phyloP scores from a whole-genome alignment of 2,888 invertebrate species.

The Acanthococcus lagerstroemiae region DNA sequence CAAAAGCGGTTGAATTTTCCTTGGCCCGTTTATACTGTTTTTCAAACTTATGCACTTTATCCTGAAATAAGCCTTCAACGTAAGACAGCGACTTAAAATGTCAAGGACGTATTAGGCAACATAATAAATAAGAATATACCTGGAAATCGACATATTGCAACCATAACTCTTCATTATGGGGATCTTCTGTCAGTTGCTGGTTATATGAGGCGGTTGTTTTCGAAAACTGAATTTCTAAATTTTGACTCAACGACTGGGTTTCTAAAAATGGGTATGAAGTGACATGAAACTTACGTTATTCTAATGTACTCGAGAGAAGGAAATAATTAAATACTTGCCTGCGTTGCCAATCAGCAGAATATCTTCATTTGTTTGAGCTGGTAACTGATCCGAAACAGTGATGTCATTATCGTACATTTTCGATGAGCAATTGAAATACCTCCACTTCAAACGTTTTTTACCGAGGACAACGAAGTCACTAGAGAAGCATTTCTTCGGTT shows the following conservation, averaged over 20 bases:
- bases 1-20: slow-evolving; percentile 41
- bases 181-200: slow-evolving; percentile 45
- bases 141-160: slow-evolving; percentile 52
- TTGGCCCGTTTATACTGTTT: slow-evolving; percentile 43
- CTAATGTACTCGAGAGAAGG: too few relatives aligned
- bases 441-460: slow-evolving; percentile 1
- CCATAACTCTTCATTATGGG: slow-evolving; percentile 50
- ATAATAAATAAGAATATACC: slow-evolving; percentile 37
- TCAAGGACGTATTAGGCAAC: slow-evolving; percentile 34
- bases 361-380: slow-evolving; percentile 15
- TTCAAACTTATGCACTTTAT: slow-evolving; percentile 44
- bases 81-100: too few relatives aligned
- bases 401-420: slow-evolving; percentile 12
- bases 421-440: slow-evolving; percentile 3
- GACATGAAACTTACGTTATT: not conserved
- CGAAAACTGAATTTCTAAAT: not conserved
- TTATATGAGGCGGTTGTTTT: slow-evolving; percentile 45
- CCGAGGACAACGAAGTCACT: not conserved
- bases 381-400: not conserved
- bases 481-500: not conserved
- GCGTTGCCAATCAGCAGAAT: not conserved
- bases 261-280: not conserved
- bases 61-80: slow-evolving; percentile 39
- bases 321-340: not conserved
- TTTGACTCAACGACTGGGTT: not conserved